phyloP scores from a whole-genome alignment of 2,113 vertebrate species.

The Ptychochromis oligacanthus region DNA sequence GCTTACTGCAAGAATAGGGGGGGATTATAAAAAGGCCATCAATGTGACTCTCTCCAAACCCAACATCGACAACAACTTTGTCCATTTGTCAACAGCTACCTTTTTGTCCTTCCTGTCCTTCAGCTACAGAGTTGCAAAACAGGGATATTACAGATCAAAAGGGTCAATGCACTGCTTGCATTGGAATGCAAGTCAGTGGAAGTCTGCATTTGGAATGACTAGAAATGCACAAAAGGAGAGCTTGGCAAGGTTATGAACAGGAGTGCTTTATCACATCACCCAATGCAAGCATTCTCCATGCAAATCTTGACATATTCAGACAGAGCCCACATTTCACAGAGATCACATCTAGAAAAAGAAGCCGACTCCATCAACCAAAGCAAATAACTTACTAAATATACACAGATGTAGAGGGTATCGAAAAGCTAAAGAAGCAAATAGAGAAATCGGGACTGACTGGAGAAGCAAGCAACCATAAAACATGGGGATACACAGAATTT shows the following conservation, averaged over 20 bases:
- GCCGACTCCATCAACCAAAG: slow-evolving; percentile 49
- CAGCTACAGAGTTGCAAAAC: background rate
- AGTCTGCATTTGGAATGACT: slow-evolving; percentile 25
- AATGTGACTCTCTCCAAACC: slow-evolving; percentile 41
- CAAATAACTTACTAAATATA: slow-evolving; percentile 71
- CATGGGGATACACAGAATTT: slow-evolving; percentile 74
- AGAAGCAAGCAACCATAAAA: slow-evolving; percentile 73
- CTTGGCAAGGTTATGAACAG: slow-evolving; percentile 28
- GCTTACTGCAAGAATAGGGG: slow-evolving; percentile 49
- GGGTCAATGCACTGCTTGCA: background rate
- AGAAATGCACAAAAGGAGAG: slow-evolving; percentile 24
- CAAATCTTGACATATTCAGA: slow-evolving; percentile 45
- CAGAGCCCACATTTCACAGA: slow-evolving; percentile 25
- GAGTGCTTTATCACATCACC: slow-evolving; percentile 29
- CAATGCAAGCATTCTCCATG: slow-evolving; percentile 23
- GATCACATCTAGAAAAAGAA: slow-evolving; percentile 36
- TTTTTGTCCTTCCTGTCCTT: slow-evolving; percentile 8
- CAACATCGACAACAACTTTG: slow-evolving; percentile 42
- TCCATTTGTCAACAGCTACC: slow-evolving; percentile 35
- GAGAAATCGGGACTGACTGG: slow-evolving; percentile 69
- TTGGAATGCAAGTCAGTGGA: slow-evolving; percentile 27
- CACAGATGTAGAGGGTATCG: slow-evolving; percentile 60
- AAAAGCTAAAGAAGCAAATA: slow-evolving; percentile 69
- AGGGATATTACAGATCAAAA: background rate
- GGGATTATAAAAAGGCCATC: slow-evolving; percentile 57